phyloP scores from a whole-genome alignment of 1,140 invertebrate species.

The Drosophila cardini region DNA sequence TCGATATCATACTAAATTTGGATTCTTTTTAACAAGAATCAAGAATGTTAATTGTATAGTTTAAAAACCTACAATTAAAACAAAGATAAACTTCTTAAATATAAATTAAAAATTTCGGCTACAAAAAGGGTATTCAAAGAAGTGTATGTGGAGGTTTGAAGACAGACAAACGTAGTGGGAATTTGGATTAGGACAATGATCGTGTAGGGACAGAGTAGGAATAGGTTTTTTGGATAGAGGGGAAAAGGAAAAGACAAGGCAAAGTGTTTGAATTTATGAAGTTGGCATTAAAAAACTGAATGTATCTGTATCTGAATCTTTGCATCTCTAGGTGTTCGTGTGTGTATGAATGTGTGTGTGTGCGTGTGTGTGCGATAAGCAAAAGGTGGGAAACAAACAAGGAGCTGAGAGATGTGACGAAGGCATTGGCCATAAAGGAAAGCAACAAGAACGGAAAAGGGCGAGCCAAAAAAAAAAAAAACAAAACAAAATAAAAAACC shows the following conservation, averaged over 20 bases:
- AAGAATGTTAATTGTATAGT: neutral
- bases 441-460: constrained; percentile 40
- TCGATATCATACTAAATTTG: no score
- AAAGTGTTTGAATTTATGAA: constrained; percentile 63
- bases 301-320: constrained; percentile 51
- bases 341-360: constrained; percentile 23
- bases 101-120: neutral
- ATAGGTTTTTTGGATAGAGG: neutral
- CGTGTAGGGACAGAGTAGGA: constrained; percentile 2
- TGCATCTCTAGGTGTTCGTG: constrained; percentile 29
- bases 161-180: constrained; percentile 27
- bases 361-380: constrained; percentile 38
- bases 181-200: constrained; percentile 52
- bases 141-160: neutral
- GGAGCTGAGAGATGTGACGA: constrained; percentile 36
- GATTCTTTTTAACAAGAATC: no score
- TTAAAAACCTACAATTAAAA: no score
- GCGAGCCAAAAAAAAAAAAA: constrained; percentile 22
- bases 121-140: neutral
- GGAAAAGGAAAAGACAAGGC: neutral
- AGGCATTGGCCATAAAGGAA: constrained; percentile 26
- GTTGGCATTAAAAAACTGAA: constrained; percentile 26
- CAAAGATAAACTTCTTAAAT: no score
- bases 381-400: constrained; percentile 59
- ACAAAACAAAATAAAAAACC: neutral